Evolutionary conservation across 2,113 vertebrate genomes (phyloP).

Genomic region (Pelvicachromis taeniatus): DNA sequence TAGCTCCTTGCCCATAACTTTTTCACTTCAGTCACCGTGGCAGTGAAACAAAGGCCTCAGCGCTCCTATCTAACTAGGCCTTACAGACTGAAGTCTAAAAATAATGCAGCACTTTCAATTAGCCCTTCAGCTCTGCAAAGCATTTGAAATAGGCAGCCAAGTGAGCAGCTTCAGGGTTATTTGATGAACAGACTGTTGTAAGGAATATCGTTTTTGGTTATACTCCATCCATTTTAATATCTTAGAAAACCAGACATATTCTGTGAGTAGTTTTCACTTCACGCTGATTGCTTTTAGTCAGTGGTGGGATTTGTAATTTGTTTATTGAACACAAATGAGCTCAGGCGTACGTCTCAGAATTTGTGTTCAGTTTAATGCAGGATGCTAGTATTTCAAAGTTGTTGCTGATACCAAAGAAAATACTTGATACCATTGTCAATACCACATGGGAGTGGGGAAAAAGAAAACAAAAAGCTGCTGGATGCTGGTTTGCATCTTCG

Average conservation of each 20-base stretch:
- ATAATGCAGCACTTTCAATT: conserved; percentile 52
- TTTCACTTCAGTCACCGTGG: conserved; percentile 40
- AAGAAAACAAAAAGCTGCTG: background rate
- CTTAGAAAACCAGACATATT: background rate
- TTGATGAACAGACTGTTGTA: conserved; percentile 27
- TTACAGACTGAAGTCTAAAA: conserved; percentile 42
- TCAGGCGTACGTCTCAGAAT: background rate
- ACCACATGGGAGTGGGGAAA: background rate
- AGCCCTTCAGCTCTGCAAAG: conserved; percentile 36
- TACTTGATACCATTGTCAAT: background rate
- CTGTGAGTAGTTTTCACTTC: background rate
- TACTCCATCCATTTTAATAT: background rate
- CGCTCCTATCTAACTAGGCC: conserved; percentile 18
- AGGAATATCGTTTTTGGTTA: conserved; percentile 4
- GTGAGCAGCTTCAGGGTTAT: conserved; percentile 20
- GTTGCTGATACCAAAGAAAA: background rate
- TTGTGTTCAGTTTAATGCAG: background rate
- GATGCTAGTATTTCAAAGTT: background rate
- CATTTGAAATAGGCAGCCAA: conserved; percentile 36
- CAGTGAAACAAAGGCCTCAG: conserved; percentile 45
- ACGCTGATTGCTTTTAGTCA: background rate
- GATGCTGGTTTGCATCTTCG: background rate
- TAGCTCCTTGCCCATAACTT: conserved; percentile 33
- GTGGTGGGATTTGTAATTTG: background rate
- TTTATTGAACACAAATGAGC: background rate